phyloP scores from a whole-genome alignment of 2,797 vertebrate genomes.

The Eulemur coronatus region DNA sequence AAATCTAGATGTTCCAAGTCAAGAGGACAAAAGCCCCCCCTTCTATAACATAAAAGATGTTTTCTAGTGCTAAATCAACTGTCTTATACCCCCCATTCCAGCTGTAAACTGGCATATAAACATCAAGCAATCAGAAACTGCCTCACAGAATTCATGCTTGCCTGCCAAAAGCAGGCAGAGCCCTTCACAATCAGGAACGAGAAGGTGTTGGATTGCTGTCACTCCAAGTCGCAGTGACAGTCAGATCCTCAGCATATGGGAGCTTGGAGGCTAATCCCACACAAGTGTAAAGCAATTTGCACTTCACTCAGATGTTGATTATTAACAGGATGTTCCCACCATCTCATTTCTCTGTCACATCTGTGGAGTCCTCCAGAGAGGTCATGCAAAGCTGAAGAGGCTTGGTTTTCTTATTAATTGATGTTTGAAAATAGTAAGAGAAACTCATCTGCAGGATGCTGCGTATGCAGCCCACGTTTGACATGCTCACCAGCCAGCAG shows the following conservation, averaged over 20 bases:
- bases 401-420: slow-evolving; percentile 71
- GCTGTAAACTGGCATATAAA: neutral
- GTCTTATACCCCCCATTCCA: neutral
- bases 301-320: slow-evolving; percentile 73
- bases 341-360: slow-evolving; percentile 58
- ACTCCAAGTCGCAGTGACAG: slow-evolving; percentile 57
- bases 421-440: slow-evolving; percentile 64
- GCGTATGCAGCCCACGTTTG: neutral
- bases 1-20: neutral
- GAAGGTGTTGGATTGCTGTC: slow-evolving; percentile 63
- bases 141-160: slow-evolving; percentile 40
- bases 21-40: neutral
- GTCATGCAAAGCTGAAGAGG: slow-evolving; percentile 43
- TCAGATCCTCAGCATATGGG: slow-evolving; percentile 60
- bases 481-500: neutral
- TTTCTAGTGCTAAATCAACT: neutral
- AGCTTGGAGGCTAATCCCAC: slow-evolving; percentile 66
- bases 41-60: neutral
- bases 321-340: slow-evolving; percentile 64
- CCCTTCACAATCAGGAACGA: neutral
- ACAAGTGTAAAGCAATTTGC: slow-evolving; percentile 77
- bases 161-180: slow-evolving; percentile 57
- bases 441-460: neutral
- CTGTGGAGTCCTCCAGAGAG: slow-evolving; percentile 69
- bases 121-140: slow-evolving; percentile 20